phyloP scores from a whole-genome alignment of 2,888 invertebrate genomes.

The Eupithecia centaureata region DNA sequence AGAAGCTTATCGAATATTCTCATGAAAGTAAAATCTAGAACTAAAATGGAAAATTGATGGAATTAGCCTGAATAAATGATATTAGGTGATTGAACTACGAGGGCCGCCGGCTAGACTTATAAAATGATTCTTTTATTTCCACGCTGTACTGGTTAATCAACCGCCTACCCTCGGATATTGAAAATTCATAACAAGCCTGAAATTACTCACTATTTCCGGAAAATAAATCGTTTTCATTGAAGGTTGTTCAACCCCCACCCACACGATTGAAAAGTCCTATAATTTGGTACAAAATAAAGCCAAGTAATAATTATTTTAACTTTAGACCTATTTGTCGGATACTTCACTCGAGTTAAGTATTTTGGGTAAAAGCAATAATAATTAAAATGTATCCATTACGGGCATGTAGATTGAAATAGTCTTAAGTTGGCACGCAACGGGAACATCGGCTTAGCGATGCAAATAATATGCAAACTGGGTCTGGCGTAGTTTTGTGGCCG shows the following conservation, averaged over 20 bases:
- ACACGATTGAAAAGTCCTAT: neutral
- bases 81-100: conserved; percentile 32
- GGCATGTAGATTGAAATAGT: conserved; percentile 34
- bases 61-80: conserved; percentile 32
- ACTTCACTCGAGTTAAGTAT: neutral
- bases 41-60: neutral
- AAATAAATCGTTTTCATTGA: conserved; percentile 2
- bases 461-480: conserved; percentile 63
- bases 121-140: neutral
- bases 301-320: neutral
- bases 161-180: neutral
- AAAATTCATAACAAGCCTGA: neutral
- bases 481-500: conserved; percentile 48
- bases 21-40: neutral
- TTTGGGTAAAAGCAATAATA: conserved; percentile 9
- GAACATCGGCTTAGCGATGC: conserved; percentile 54
- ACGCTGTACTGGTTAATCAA: neutral
- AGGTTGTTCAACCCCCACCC: neutral
- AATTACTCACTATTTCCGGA: neutral
- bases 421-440: conserved; percentile 44
- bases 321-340: neutral
- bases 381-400: conserved; percentile 22
- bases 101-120: conserved; percentile 23
- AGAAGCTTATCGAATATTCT: neutral
- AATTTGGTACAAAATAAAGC: neutral